Evolutionary conservation across 2,797 vertebrate genomes (phyloP), one percentile per base, ranked within the genome.

Genomic region (Sylvilagus floridanus): DNA sequence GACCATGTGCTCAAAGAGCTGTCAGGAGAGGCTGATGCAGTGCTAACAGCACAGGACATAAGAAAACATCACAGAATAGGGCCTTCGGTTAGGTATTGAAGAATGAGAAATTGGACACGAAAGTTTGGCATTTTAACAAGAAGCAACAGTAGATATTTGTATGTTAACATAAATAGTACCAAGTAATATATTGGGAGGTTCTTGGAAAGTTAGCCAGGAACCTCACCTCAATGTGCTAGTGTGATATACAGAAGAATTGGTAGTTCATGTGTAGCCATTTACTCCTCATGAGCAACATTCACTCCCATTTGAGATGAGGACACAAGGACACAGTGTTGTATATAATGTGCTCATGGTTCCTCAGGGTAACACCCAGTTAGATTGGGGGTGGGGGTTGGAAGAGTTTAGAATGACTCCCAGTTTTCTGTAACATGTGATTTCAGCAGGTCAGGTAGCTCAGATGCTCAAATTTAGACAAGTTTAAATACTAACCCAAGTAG

Each of bases 401-500:
- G 54, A 90, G 54, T 68, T 69, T 81, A 62, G 50, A 92, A 92
- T 88, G 65, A 89, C 7, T 88, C 22, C 13, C 42, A 7, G 4
- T 78, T 93, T 91, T 84, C 72, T 95, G 2, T 47, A 63, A n/a
- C 76, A 22, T 35, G 26, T 60, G 12, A 32, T 75, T 63, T 50
- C 19, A n/a, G 28, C 24, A 69, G 21, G 32, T 35, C 4, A 17
- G 47, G n/a, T 42, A 92, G 4, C 42, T 96, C 35, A 60, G 42
- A 52, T 94, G 4, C 32, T 94, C n/a, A 60, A 30, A 91, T 91
- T 78, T 91, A 52, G n/a, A 77, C 32, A 69, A 73, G 22, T 81
- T 84, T 78, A 79, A 92, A 24, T 78, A 71, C 26, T 69, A 86
- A 1, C 37, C 21, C 26, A 63, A 54, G 10, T 77, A 5, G 9